A percentile compares a stretch with the other conserved stretches of the same genome.
Evolutionary conservation across 64 coral and sea anemone genomes (phyloP).

Genomic region (Trachythela sp.): DNA sequence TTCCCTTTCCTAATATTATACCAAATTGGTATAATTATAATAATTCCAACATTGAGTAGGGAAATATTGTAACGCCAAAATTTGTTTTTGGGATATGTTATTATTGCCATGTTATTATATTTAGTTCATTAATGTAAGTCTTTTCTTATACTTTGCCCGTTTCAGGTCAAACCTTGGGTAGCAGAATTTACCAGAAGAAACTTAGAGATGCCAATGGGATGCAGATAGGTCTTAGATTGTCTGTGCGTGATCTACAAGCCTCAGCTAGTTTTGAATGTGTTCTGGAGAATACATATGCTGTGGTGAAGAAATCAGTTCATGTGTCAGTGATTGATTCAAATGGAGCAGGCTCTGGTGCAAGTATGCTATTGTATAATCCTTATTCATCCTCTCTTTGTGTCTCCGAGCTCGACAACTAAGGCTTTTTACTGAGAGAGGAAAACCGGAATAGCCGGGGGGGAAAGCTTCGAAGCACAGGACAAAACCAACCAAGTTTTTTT

Average conservation of each 20-base stretch:
- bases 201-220: not conserved
- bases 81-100: no score
- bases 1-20: no score
- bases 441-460: no score
- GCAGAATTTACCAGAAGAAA: not conserved
- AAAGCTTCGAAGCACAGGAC: no score
- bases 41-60: no score
- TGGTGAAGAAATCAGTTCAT: not conserved
- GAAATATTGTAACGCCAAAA: no score
- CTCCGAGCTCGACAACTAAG: not conserved
- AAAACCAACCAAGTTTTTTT: no score
- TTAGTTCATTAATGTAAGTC: no score
- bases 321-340: not conserved
- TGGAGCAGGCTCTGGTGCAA: not conserved
- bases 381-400: no score
- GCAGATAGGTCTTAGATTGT: not conserved
- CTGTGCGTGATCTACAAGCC: not conserved
- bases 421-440: no score
- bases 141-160: not conserved
- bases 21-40: no score
- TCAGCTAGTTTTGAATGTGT: conserved; percentile 1
- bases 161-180: not conserved
- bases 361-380: not conserved
- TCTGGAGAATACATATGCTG: not conserved
- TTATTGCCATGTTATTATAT: no score